Evolutionary conservation across 2,888 invertebrate species (phyloP).

Genomic region (Metallyticus violacea): DNA sequence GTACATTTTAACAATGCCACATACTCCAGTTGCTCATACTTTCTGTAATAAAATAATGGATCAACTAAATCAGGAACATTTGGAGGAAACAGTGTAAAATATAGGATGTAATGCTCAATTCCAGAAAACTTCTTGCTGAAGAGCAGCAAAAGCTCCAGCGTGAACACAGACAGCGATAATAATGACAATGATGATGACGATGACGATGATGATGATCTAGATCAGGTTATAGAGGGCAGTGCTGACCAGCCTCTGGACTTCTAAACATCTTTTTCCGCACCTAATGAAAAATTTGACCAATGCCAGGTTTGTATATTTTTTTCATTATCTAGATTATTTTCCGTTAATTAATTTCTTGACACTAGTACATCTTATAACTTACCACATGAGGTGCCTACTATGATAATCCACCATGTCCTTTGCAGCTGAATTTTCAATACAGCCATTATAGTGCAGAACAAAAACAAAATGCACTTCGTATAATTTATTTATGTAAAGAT

Average conservation of each 20-base stretch:
- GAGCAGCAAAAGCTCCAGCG: slow-evolving; percentile 46
- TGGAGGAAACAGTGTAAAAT: background rate
- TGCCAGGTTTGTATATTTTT: background rate
- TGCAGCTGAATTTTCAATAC: no score
- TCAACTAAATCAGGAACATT: no score
- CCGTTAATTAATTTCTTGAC: background rate
- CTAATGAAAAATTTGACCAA: background rate
- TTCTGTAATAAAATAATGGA: no score
- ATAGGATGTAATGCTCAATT: slow-evolving; percentile 27
- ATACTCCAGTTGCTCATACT: no score
- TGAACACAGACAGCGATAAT: slow-evolving; percentile 54
- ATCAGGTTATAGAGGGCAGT: slow-evolving; percentile 70
- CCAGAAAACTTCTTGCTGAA: slow-evolving; percentile 50
- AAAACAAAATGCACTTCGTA: no score
- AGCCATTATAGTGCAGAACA: no score
- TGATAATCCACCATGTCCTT: no score
- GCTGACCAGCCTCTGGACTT: slow-evolving; percentile 75
- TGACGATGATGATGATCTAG: slow-evolving; percentile 63
- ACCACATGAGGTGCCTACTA: no score
- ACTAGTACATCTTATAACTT: no score
- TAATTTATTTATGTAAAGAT: no score
- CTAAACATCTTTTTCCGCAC: slow-evolving; percentile 44
- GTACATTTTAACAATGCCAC: no score
- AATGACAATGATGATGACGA: slow-evolving; percentile 72
- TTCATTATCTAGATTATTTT: background rate